A percentile compares a stretch with the other conserved stretches of the same genome.
These are phyloP conservation scores for Platyscapa corneri DNA, from an alignment of 1,140 invertebrate species.

Conservation along the genomic window DNA sequence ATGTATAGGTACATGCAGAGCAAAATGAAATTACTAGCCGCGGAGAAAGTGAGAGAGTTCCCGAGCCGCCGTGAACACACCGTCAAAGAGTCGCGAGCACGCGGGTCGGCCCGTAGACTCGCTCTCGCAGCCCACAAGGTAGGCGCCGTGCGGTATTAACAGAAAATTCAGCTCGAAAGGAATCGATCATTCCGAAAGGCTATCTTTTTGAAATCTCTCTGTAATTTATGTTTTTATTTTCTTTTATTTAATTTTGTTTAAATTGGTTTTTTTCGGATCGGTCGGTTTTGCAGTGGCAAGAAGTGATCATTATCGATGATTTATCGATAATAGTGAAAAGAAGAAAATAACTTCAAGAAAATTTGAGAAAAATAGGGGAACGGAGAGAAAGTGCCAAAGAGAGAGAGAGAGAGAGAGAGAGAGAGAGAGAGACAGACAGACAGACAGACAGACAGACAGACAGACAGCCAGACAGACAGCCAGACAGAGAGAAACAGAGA, in stretches of 20 bases:
- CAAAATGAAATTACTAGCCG: constrained; percentile 72
- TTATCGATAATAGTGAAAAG: constrained; percentile 23
- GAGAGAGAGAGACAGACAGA: constrained; percentile 2
- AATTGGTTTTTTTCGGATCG: neutral
- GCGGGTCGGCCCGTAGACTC: neutral
- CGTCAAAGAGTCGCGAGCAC: neutral
- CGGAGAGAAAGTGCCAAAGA: neutral
- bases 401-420: neutral
- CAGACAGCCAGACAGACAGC: neutral
- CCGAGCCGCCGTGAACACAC: constrained; percentile 58
- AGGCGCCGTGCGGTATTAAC: constrained; percentile 2
- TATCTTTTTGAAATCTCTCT: neutral
- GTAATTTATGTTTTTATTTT: neutral
- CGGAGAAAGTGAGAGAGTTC: constrained; percentile 72
- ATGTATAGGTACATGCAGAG: constrained; percentile 46
- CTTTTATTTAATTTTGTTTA: neutral
- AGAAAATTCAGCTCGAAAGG: neutral
- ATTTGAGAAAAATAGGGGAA: neutral
- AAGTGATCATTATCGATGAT: constrained; percentile 15
- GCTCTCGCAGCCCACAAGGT: constrained; percentile 1
- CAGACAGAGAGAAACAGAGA: too few species aligned
- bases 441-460: neutral
- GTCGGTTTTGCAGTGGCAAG: neutral
- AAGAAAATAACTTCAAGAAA: neutral
- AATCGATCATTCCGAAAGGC: neutral